Evolutionary conservation across 2,797 vertebrate genomes (phyloP), one percentile per base, ranked within the genome.

Genomic region (Oreortyx pictus): DNA sequence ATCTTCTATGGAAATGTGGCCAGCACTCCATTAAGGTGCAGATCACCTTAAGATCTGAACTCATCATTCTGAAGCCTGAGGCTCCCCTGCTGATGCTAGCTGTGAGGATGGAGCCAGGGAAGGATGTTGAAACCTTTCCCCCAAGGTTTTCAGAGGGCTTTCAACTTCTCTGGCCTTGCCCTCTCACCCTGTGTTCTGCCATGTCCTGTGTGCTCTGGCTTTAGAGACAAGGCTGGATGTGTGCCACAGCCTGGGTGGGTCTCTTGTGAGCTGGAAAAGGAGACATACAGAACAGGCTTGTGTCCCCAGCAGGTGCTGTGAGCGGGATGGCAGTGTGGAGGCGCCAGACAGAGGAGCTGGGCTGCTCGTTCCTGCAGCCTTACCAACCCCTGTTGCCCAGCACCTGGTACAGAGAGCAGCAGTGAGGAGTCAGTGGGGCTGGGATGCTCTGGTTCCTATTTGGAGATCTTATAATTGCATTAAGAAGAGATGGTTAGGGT

Each of bases 231-330:
- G 52, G 24, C 60, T 60, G 39, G 22, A 25, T 39, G n/a, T 4
- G 1, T 86, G 70, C 74, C 31, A 37, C 80, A 85, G 49, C 76
- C 76, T 62, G 17, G 46, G 3, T 35, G 39, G 59, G 20, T 61
- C 23, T 88, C 72, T 2, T 0, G 2, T 74, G 57, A 29, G 20
- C 25, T 1, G 0, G 20, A 0, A 6, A 64, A 73, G 62, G 24
- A n/a, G 59, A 37, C 0, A 0, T 65, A 33, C 64, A 6, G 43
- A 46, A n/a, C 43, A 46, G 65, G 8, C 66, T 33, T 1, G 5
- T 39, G 80, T 44, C 61, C 46, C 52, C 46, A 7, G 0, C 0
- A 0, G 52, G 44, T 83, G 6, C 60, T 0, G 0, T 2, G 14
- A 62, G 66, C 0, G 1, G 11, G 14, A 37, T 10, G 41, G 6